A percentile compares a stretch with the other conserved stretches of the same genome.
These are phyloP conservation scores for Isoperla grammatica DNA, from an alignment of 2,888 invertebrate species.

Conservation along the genomic window DNA sequence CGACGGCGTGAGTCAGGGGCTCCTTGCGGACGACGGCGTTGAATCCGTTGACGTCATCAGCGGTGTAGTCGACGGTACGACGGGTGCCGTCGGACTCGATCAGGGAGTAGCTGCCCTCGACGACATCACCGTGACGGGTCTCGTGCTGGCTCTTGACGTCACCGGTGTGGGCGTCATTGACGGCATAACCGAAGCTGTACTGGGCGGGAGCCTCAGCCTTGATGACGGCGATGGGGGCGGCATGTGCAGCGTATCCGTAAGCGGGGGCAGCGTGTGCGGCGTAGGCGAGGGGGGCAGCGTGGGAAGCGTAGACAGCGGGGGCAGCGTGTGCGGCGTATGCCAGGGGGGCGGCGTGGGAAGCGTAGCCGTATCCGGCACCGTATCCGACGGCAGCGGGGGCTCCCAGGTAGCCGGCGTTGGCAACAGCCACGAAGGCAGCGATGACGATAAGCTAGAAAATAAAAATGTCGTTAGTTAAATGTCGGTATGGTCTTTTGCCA, in stretches of 20 bases:
- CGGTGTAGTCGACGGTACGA: conserved; percentile 22
- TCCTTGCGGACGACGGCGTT: conserved; percentile 21
- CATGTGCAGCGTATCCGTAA: conserved; percentile 13
- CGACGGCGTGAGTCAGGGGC: conserved; percentile 10
- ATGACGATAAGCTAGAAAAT: background rate
- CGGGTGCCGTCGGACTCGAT: conserved; percentile 22
- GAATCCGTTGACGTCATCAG: conserved; percentile 22
- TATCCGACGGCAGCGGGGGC: conserved; percentile 24
- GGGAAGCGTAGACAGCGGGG: conserved; percentile 23
- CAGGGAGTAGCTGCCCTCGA: conserved; percentile 18
- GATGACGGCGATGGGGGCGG: conserved; percentile 3
- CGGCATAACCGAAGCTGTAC: conserved; percentile 7
- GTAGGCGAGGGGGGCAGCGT: conserved; percentile 25
- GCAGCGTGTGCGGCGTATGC: conserved; percentile 25
- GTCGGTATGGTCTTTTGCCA: too few relatives aligned
- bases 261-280: conserved; percentile 25
- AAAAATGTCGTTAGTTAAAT: too few relatives aligned
- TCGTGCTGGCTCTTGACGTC: conserved; percentile 23
- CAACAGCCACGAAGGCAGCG: conserved; percentile 30
- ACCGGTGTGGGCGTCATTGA: conserved; percentile 5
- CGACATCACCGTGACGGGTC: conserved; percentile 18
- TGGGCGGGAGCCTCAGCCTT: conserved; percentile 8
- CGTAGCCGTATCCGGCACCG: conserved; percentile 5
- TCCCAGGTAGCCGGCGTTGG: conserved; percentile 20
- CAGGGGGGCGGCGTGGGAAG: conserved; percentile 25